These are phyloP conservation scores for Siniperca scherzeri DNA, from an alignment of 2,797 vertebrate genomes.

Conservation along the genomic window DNA sequence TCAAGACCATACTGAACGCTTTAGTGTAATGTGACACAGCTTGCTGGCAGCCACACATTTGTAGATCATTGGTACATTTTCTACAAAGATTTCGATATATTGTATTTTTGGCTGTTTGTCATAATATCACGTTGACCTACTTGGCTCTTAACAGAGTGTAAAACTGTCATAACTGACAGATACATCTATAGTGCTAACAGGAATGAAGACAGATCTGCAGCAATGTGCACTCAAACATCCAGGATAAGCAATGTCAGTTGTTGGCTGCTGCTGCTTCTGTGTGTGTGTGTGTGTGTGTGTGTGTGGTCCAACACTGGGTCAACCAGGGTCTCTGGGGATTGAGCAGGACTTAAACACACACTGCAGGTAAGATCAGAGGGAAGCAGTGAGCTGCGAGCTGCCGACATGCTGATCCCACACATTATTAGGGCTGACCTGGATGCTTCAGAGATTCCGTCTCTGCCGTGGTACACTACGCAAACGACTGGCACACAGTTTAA, in stretches of 20 bases:
- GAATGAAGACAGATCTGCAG: background rate
- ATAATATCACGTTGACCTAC: background rate
- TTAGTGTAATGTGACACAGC: no score
- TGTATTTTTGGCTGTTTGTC: background rate
- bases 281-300: conserved; percentile 43
- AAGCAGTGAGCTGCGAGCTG: conserved; percentile 48
- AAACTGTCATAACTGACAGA: background rate
- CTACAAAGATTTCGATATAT: background rate
- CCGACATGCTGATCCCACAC: conserved; percentile 45
- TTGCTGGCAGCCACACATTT: no score
- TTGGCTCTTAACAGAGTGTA: background rate
- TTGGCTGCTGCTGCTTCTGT: background rate
- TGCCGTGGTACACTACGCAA: background rate
- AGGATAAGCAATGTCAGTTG: background rate
- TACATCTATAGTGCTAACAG: background rate
- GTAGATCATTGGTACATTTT: no score
- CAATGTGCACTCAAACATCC: background rate
- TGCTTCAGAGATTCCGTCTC: conserved; percentile 12
- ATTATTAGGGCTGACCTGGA: conserved; percentile 46
- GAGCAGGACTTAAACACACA: conserved; percentile 40
- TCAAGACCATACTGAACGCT: background rate
- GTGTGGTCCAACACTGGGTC: conserved; percentile 44
- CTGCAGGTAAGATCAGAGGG: conserved; percentile 62
- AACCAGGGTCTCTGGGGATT: conserved; percentile 43
- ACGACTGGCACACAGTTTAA: background rate